Evolutionary conservation across 2,888 invertebrate species (phyloP).

Genomic region (Oxystoma pomonae): DNA sequence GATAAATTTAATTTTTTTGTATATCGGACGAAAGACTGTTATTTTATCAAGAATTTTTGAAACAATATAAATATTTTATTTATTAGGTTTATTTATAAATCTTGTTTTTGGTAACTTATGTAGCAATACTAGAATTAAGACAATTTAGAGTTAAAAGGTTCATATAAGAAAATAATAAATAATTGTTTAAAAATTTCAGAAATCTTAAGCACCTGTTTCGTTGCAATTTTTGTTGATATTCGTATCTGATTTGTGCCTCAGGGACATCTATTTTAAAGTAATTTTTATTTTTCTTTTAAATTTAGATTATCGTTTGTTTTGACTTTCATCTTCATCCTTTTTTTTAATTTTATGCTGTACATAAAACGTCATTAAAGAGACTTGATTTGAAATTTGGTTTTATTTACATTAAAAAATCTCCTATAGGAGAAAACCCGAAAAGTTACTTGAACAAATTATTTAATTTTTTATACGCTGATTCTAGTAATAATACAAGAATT

Average conservation of each 20-base stretch:
- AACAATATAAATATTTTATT: too few relatives aligned
- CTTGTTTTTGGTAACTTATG: conserved; percentile 22
- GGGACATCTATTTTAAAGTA: background rate
- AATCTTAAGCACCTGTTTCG: background rate
- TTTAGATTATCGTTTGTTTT: too few relatives aligned
- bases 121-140: conserved; percentile 39
- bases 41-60: conserved; percentile 17
- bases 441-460: too few relatives aligned
- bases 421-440: too few relatives aligned
- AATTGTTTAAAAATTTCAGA: conserved; percentile 1
- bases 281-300: too few relatives aligned
- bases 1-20: conserved; percentile 40
- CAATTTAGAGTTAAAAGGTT: conserved; percentile 1
- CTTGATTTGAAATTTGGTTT: too few relatives aligned
- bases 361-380: too few relatives aligned
- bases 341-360: too few relatives aligned
- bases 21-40: conserved; percentile 47
- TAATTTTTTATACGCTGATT: too few relatives aligned
- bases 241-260: background rate
- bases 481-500: too few relatives aligned
- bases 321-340: too few relatives aligned
- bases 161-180: conserved; percentile 9
- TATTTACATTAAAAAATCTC: too few relatives aligned
- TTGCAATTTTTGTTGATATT: background rate
- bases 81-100: conserved; percentile 29